phyloP scores from a whole-genome alignment of 2,888 invertebrate species.

The Melanostoma scalare region DNA sequence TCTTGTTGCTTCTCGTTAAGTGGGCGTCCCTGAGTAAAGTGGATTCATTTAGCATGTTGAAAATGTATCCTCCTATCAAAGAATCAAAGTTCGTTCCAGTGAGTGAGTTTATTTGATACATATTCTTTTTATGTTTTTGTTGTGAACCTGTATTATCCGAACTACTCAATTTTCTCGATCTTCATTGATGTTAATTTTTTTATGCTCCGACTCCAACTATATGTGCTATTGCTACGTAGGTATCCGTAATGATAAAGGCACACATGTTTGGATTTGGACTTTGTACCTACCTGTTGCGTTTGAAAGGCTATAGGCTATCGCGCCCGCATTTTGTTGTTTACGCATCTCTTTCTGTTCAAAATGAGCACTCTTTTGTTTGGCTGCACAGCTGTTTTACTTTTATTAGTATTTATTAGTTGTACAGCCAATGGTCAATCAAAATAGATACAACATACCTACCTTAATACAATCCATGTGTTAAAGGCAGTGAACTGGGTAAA shows the following conservation, averaged over 20 bases:
- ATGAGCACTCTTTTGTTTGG: background rate
- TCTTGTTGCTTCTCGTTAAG: slow-evolving; percentile 40
- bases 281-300: slow-evolving; percentile 26
- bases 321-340: slow-evolving; percentile 35
- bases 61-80: background rate
- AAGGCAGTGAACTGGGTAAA: background rate
- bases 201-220: slow-evolving; percentile 1
- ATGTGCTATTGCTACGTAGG: background rate
- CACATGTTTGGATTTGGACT: slow-evolving; percentile 43
- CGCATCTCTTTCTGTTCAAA: background rate
- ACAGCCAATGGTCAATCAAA: background rate
- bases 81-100: background rate
- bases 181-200: background rate
- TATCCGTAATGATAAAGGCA: slow-evolving; percentile 3
- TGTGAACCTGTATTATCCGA: slow-evolving; percentile 29
- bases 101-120: background rate
- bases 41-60: slow-evolving; percentile 34
- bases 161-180: background rate
- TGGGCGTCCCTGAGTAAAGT: slow-evolving; percentile 60
- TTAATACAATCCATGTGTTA: background rate
- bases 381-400: slow-evolving; percentile 47
- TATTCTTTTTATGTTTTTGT: slow-evolving; percentile 32
- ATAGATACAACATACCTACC: background rate
- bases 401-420: background rate
- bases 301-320: slow-evolving; percentile 2